Evolutionary conservation across 2,888 invertebrate species (phyloP).

Genomic region (Sturmia bella): DNA sequence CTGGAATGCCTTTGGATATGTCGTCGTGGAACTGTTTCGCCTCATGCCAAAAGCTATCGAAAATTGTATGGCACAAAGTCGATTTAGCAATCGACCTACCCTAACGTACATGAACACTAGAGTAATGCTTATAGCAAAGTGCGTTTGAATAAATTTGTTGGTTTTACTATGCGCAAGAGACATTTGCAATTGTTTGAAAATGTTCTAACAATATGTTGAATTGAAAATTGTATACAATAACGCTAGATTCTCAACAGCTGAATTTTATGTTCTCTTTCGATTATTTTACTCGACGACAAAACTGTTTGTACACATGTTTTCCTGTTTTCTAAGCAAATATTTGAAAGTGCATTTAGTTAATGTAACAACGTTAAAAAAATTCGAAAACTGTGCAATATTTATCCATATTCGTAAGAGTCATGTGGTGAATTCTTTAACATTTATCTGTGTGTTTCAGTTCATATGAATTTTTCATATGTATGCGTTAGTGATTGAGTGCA

Average conservation of each 20-base stretch:
- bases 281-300: not conserved
- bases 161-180: not conserved
- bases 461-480: constrained; percentile 10
- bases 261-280: constrained; percentile 9
- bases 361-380: not conserved
- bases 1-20: no score
- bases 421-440: not conserved
- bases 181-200: not conserved
- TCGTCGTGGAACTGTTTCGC: no score
- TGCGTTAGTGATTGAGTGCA: no score
- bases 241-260: not conserved
- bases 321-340: not conserved
- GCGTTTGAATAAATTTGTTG: constrained; percentile 27
- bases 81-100: not conserved
- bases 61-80: no score
- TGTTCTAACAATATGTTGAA: constrained; percentile 15
- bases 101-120: not conserved
- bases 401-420: not conserved
- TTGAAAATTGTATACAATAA: not conserved
- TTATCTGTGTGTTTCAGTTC: not conserved
- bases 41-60: no score
- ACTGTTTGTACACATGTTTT: not conserved
- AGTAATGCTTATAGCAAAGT: constrained; percentile 3
- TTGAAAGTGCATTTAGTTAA: constrained; percentile 11
- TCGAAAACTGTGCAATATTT: not conserved